phyloP scores from a whole-genome alignment of 2,797 vertebrate genomes.

The Tauraco hartlaubi region DNA sequence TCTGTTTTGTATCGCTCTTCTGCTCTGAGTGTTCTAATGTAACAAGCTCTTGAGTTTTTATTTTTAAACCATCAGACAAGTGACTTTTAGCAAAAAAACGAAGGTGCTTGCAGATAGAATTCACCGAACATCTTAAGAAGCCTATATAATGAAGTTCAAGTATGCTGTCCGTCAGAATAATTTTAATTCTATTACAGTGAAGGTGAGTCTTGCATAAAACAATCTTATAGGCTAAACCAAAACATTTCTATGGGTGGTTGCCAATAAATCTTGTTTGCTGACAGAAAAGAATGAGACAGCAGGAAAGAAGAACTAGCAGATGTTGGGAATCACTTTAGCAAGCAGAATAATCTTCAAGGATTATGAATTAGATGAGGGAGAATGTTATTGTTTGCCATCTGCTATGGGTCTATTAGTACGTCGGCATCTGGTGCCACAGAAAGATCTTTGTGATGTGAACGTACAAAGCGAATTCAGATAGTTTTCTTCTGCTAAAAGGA shows the following conservation, averaged over 20 bases:
- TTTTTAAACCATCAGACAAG: slow-evolving; percentile 20
- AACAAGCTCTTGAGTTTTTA: background rate
- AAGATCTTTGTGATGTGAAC: slow-evolving; percentile 30
- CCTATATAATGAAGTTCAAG: slow-evolving; percentile 18
- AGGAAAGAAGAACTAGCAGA: slow-evolving; percentile 64
- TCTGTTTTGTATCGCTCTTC: background rate
- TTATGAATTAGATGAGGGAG: slow-evolving; percentile 55
- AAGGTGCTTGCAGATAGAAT: slow-evolving; percentile 1
- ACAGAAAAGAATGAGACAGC: slow-evolving; percentile 49
- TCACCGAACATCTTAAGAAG: slow-evolving; percentile 8
- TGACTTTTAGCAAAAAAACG: slow-evolving; percentile 9
- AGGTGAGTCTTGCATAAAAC: slow-evolving; percentile 30
- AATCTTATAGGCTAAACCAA: slow-evolving; percentile 45
- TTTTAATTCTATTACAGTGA: slow-evolving; percentile 22
- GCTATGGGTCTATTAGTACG: slow-evolving; percentile 34
- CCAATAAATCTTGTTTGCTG: slow-evolving; percentile 42
- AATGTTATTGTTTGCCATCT: slow-evolving; percentile 62
- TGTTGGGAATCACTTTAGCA: slow-evolving; percentile 46
- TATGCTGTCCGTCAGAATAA: slow-evolving; percentile 12
- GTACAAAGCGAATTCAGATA: background rate
- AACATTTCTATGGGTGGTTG: background rate
- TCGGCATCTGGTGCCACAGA: slow-evolving; percentile 37
- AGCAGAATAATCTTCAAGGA: slow-evolving; percentile 49
- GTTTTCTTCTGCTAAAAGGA: slow-evolving; percentile 48
- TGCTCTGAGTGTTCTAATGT: background rate